Conservation (phyloP, 1,140 invertebrate genomes). For the Drosophila nasuta region DNA sequence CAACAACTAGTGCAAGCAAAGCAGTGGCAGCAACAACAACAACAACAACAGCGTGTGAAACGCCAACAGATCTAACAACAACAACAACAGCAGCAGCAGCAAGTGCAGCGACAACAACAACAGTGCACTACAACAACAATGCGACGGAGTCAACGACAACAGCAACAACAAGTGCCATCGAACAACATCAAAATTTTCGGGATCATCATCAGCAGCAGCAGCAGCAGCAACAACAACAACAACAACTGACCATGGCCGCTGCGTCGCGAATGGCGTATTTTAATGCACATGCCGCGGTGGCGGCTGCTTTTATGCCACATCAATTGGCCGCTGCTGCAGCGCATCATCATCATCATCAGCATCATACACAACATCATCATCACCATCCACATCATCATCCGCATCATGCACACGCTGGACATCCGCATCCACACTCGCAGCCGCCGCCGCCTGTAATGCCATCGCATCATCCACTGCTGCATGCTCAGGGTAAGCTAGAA, state of each 20-base stretch:
- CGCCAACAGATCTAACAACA: slow-evolving; percentile 61
- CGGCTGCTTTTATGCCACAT: slow-evolving; percentile 91
- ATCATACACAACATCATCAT: slow-evolving; percentile 47
- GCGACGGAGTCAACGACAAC: slow-evolving; percentile 34
- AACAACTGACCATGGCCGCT: slow-evolving; percentile 88
- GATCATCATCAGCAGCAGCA: slow-evolving; percentile 40
- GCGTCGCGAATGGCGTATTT: slow-evolving; percentile 93
- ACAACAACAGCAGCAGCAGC: slow-evolving; percentile 27
- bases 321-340: slow-evolving; percentile 70
- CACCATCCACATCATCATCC: slow-evolving; percentile 37
- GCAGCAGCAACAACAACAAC: slow-evolving; percentile 52
- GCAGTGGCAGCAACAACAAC: slow-evolving; percentile 19
- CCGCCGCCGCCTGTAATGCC: slow-evolving; percentile 44
- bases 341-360: slow-evolving; percentile 62
- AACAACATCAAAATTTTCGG: slow-evolving; percentile 22
- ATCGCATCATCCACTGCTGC: slow-evolving; percentile 70
- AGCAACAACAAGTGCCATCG: slow-evolving; percentile 12
- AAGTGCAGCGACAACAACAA: slow-evolving; percentile 17
- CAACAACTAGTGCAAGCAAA: slow-evolving; percentile 24
- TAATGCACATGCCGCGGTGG: slow-evolving; percentile 94
- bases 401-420: slow-evolving; percentile 38
- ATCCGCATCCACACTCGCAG: slow-evolving; percentile 30
- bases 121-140: slow-evolving; percentile 41
- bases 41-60: slow-evolving; percentile 46
- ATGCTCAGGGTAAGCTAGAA: slow-evolving; percentile 73